phyloP scores from a whole-genome alignment of 2,797 vertebrate species.

The Takifugu rubripes region DNA sequence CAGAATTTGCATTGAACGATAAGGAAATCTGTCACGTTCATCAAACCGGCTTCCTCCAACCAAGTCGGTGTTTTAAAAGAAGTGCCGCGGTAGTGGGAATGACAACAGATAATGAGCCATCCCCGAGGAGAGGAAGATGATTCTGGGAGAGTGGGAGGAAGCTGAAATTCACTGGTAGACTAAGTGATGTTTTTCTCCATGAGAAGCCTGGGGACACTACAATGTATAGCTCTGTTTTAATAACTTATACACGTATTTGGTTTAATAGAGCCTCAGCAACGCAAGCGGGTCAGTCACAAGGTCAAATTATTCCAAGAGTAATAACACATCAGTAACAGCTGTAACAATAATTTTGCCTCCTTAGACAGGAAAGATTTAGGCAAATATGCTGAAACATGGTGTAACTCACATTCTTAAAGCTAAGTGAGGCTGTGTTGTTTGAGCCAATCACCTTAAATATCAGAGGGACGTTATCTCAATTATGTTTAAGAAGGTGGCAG shows the following conservation, averaged over 20 bases:
- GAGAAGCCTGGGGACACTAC: conserved; percentile 10
- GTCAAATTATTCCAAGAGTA: background rate
- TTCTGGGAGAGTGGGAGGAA: conserved; percentile 23
- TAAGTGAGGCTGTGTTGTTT: background rate
- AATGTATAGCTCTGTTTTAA: conserved; percentile 18
- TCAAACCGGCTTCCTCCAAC: conserved; percentile 38
- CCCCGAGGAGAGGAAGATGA: conserved; percentile 34
- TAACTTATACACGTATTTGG: conserved; percentile 7
- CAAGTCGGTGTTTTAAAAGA: conserved; percentile 36
- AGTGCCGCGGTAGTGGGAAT: conserved; percentile 21
- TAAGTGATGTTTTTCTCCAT: conserved; percentile 25
- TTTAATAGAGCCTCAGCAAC: conserved; percentile 2
- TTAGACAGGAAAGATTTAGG: background rate
- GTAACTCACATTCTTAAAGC: background rate
- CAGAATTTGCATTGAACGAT: conserved; percentile 62
- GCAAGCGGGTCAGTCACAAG: background rate
- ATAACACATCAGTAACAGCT: background rate
- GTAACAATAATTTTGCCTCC: background rate
- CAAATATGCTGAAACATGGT: background rate
- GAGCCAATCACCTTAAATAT: conserved; percentile 25
- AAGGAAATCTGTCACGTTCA: conserved; percentile 45
- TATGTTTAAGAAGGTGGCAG: conserved; percentile 34
- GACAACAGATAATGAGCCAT: conserved; percentile 42
- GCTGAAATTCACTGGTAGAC: conserved; percentile 28
- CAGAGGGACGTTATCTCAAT: conserved; percentile 45